Conservation (phyloP, 2,888 invertebrate species). For the Napeogenes inachia region DNA sequence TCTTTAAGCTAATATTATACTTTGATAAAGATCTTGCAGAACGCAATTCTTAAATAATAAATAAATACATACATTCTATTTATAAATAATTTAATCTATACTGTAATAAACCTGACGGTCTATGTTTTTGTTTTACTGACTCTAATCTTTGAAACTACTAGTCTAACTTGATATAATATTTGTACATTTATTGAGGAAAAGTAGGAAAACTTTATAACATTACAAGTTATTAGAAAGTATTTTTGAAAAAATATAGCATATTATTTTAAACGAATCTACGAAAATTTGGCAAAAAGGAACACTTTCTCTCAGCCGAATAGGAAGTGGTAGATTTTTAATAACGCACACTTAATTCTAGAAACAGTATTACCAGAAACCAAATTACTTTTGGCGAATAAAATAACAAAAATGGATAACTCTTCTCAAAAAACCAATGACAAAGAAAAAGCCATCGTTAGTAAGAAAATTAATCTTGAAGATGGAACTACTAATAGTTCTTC, state of each 20-base stretch:
- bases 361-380: conserved; percentile 34
- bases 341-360: background rate
- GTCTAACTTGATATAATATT: too few species aligned
- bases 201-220: background rate
- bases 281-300: background rate
- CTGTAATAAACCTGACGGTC: too few species aligned
- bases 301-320: background rate
- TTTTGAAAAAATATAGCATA: too few species aligned
- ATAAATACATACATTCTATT: conserved; percentile 1
- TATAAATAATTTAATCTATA: conserved; percentile 20
- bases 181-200: too few species aligned
- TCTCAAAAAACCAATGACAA: conserved; percentile 5
- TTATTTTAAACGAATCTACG: too few species aligned
- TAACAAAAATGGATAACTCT: conserved; percentile 16
- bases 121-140: too few species aligned
- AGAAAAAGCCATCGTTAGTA: conserved; percentile 5
- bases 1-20: too few species aligned
- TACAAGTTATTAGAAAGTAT: background rate
- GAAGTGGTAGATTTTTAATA: background rate
- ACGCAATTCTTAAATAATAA: too few species aligned
- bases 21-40: too few species aligned
- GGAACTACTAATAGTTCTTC: background rate
- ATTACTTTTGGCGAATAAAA: conserved; percentile 34
- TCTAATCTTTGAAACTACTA: too few species aligned
- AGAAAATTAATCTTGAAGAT: conserved; percentile 9